Evolutionary conservation across 1,140 invertebrate species (phyloP), one percentile per base, ranked within the genome.

Genomic region (Hyphantria cunea): DNA sequence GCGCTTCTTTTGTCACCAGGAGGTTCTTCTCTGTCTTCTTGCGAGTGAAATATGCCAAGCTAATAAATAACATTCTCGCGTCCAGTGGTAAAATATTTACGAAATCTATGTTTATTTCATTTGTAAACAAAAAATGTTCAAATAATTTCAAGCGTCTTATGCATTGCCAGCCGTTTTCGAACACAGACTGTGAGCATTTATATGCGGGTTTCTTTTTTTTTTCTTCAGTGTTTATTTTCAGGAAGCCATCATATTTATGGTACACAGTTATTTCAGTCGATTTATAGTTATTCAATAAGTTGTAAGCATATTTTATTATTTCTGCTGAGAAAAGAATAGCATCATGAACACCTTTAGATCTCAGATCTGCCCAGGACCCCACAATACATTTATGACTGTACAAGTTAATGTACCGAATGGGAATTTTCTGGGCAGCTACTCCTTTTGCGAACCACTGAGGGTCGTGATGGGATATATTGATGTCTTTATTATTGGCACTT

Each of bases 371-470:
- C 39, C 39, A 32, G n/a, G 59, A 51, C 9, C 63, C 64, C 15
- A 44, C n/a, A 6, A 76, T 14, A 14, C 47, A 13, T 1, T 63
- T 54, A 33, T 15, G 60, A 9, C 44, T 45, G 52, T 72, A 79
- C n/a, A 80, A 12, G 55, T 78, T 76, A 0, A 76, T 42, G 47
- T 74, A 76, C 6, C 33, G 25, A 8, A 68, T 48, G 0, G 72
- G 32, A 3, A 82, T 65, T 17, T 68, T 33, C 9, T 64, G 62
- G 2, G 52, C 50, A 0, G 62, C 39, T 5, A 80, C 56, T 9
- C 73, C 75, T 56, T 76, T 80, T 41, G 73, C 68, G 34, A 82
- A 80, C 79, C 79, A 82, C 6, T 10, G n/a, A 10, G 37, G 37
- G n/a, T 39, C 37, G 3, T 7, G 37, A 25, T 3, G 5, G 5